Conservation (phyloP, 2,888 invertebrate genomes). For the Cephalotes varians region DNA sequence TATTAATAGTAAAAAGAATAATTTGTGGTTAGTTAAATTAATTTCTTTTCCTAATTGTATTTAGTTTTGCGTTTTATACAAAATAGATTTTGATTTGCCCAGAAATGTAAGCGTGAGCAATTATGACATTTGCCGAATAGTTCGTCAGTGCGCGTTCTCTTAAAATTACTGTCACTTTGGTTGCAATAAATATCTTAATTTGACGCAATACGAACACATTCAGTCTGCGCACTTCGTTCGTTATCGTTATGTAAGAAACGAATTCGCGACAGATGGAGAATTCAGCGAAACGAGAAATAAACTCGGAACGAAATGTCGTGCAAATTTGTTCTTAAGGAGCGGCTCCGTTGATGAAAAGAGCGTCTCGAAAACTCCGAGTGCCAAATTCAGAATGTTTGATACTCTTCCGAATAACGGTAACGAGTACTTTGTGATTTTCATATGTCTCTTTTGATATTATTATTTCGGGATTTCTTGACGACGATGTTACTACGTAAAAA, state of each 20-base stretch:
- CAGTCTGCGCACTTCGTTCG: slow-evolving; percentile 62
- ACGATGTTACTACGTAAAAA: not conserved
- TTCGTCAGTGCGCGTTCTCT: slow-evolving; percentile 38
- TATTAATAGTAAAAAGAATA: not conserved
- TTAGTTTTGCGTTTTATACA: slow-evolving; percentile 1
- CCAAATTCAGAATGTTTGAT: slow-evolving; percentile 65
- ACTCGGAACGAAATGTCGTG: slow-evolving; percentile 71
- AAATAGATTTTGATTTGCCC: slow-evolving; percentile 28
- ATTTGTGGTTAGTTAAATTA: not conserved
- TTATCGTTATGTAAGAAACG: slow-evolving; percentile 69
- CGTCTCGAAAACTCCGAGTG: slow-evolving; percentile 30
- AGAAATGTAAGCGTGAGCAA: slow-evolving; percentile 22
- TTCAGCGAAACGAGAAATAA: slow-evolving; percentile 72
- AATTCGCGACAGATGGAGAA: slow-evolving; percentile 60
- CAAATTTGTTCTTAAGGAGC: slow-evolving; percentile 68
- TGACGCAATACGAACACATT: slow-evolving; percentile 36
- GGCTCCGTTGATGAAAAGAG: slow-evolving; percentile 67
- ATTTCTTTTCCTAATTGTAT: not conserved
- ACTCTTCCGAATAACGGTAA: slow-evolving; percentile 63
- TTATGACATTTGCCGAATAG: slow-evolving; percentile 36
- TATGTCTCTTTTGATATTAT: not conserved
- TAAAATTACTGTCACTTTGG: slow-evolving; percentile 37
- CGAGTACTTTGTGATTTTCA: slow-evolving; percentile 61
- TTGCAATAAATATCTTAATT: slow-evolving; percentile 55
- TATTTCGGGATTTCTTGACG: not conserved